These are phyloP conservation scores for Oncorhynchus tshawytscha DNA, from an alignment of 2,113 vertebrate genomes.

Conservation along the genomic window DNA sequence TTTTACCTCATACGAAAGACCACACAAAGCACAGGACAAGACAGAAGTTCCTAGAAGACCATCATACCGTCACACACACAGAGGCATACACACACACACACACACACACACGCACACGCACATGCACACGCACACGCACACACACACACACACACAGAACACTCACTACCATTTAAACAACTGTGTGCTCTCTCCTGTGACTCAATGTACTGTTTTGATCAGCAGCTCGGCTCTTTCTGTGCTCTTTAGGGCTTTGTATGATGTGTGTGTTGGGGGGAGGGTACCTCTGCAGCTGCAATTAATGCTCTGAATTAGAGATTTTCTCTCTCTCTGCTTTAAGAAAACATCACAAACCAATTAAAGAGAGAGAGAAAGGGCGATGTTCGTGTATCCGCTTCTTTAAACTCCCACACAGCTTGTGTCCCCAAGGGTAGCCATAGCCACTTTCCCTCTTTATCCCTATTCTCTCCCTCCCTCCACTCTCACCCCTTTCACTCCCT, in stretches of 20 bases:
- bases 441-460: neutral
- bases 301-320: neutral
- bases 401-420: neutral
- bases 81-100: no score
- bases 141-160: no score
- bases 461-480: neutral
- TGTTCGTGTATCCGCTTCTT: neutral
- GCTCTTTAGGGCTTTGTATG: slow-evolving; percentile 15
- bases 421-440: no score
- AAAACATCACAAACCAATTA: slow-evolving; percentile 13
- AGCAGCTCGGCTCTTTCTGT: slow-evolving; percentile 13
- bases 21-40: no score
- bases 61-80: no score
- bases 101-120: no score
- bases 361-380: neutral
- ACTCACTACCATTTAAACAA: neutral
- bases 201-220: slow-evolving; percentile 51
- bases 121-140: no score
- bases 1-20: no score
- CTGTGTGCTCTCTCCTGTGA: slow-evolving; percentile 25
- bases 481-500: neutral
- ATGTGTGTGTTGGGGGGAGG: no score
- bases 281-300: no score
- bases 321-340: neutral
- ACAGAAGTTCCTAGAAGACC: no score